Percentiles rank a stretch among this genome's conserved stretches.
Evolutionary conservation across 2,797 vertebrate species (phyloP).

Genomic region (Xerus rutilus): DNA sequence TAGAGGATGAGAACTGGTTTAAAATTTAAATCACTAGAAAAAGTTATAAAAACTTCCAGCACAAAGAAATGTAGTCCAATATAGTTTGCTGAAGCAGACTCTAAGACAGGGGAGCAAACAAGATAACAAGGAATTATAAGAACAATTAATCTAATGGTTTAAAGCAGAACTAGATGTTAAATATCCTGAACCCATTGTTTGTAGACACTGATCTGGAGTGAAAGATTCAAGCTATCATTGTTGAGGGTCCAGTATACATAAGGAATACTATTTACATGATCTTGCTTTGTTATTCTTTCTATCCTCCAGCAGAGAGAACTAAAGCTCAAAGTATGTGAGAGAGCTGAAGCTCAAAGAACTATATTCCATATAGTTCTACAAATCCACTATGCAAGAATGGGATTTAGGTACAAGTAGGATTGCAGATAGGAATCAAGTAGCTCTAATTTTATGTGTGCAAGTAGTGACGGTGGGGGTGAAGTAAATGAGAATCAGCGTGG

Average conservation of each 20-base stretch:
- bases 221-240: background rate
- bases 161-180: background rate
- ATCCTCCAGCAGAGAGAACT: background rate
- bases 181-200: background rate
- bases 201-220: background rate
- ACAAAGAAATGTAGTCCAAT: background rate
- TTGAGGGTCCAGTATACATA: background rate
- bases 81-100: background rate
- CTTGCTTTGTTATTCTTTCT: background rate
- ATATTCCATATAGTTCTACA: background rate
- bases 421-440: background rate
- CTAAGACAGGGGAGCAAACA: background rate
- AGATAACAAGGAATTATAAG: background rate
- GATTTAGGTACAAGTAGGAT: background rate
- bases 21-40: background rate
- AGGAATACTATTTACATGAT: background rate
- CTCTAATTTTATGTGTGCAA: background rate
- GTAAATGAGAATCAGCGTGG: background rate
- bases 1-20: background rate
- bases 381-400: background rate
- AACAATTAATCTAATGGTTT: background rate
- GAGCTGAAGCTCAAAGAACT: conserved; percentile 7
- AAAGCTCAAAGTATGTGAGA: background rate
- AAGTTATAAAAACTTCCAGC: background rate
- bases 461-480: background rate